phyloP scores from a whole-genome alignment of 2,113 vertebrate genomes.

The Octodon degus region DNA sequence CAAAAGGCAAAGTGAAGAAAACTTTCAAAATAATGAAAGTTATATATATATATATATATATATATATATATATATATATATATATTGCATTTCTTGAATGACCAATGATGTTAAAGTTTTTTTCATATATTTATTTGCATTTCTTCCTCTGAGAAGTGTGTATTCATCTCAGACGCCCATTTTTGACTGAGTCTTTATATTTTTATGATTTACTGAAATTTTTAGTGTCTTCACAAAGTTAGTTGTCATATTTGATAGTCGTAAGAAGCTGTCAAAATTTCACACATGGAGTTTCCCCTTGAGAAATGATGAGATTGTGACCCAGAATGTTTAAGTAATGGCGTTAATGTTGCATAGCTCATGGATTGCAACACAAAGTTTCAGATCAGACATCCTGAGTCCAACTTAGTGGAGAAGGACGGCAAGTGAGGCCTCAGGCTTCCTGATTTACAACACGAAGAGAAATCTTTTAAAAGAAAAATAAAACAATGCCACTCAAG shows the following conservation, averaged over 20 bases:
- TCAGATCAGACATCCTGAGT: constrained; percentile 26
- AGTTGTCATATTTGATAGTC: not conserved
- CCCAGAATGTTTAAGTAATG: not conserved
- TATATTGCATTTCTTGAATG: too few species aligned
- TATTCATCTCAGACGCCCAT: too few species aligned
- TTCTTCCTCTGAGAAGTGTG: too few species aligned
- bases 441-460: constrained; percentile 1
- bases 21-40: not conserved
- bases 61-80: too few species aligned
- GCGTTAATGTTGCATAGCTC: not conserved
- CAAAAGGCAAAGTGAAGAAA: not conserved
- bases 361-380: not conserved
- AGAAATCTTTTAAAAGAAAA: constrained; percentile 56
- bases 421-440: not conserved
- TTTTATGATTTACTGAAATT: not conserved
- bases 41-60: too few species aligned
- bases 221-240: not conserved
- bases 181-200: not conserved
- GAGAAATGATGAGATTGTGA: not conserved
- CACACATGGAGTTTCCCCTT: not conserved
- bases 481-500: constrained; percentile 26
- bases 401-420: not conserved
- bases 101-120: too few species aligned
- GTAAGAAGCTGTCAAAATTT: not conserved
- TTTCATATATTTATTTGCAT: too few species aligned